A percentile compares a stretch with the other conserved stretches of the same genome.
phyloP scores from a whole-genome alignment of 2,797 vertebrate species.

The Danio albolineatus region DNA sequence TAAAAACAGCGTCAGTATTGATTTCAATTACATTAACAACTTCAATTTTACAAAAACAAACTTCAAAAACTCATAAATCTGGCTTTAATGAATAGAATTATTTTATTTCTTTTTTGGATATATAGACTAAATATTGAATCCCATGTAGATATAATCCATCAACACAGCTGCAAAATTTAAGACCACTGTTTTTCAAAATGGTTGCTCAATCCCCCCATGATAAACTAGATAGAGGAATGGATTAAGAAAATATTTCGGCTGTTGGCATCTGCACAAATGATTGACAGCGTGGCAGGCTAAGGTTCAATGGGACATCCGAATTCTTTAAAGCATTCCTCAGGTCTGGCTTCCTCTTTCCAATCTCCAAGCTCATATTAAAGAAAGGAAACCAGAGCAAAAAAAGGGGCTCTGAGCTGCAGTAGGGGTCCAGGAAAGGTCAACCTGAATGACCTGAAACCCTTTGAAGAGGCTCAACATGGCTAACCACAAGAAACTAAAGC shows the following conservation, averaged over 20 bases:
- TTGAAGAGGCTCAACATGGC: slow-evolving; percentile 37
- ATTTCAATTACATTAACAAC: too few relatives aligned
- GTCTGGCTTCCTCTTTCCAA: slow-evolving; percentile 28
- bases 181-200: background rate
- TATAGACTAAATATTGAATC: too few relatives aligned
- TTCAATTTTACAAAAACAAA: too few relatives aligned
- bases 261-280: slow-evolving; percentile 9
- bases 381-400: slow-evolving; percentile 2
- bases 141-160: too few relatives aligned
- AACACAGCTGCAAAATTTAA: background rate
- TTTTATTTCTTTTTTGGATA: too few relatives aligned
- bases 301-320: slow-evolving; percentile 37
- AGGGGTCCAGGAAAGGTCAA: slow-evolving; percentile 47
- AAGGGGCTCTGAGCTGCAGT: slow-evolving; percentile 34
- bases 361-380: slow-evolving; percentile 25
- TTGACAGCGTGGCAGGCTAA: background rate
- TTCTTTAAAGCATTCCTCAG: slow-evolving; percentile 52
- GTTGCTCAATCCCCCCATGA: background rate
- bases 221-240: too few relatives aligned
- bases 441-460: slow-evolving; percentile 42
- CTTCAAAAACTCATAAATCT: too few relatives aligned
- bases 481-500: slow-evolving; percentile 21
- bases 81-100: too few relatives aligned
- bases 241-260: slow-evolving; percentile 6
- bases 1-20: too few relatives aligned